Percentiles rank a stretch among this genome's conserved stretches.
These are phyloP conservation scores for Cephus pulcher DNA, from an alignment of 2,888 invertebrate genomes.

Conservation along the genomic window DNA sequence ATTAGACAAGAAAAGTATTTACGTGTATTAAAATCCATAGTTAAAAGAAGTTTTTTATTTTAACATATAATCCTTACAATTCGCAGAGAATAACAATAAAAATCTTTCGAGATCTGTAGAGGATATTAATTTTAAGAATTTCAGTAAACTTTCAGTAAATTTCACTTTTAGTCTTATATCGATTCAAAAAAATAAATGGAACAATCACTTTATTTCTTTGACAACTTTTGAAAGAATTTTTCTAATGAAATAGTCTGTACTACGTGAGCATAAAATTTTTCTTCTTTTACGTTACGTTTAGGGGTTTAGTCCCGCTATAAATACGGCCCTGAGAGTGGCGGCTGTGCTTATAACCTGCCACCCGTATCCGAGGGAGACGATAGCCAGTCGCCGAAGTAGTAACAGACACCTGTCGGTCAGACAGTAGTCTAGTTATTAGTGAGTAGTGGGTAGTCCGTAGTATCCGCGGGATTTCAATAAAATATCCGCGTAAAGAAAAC, in stretches of 20 bases:
- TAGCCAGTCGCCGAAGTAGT: conserved; percentile 29
- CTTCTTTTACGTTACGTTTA: not conserved
- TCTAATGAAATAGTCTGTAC: not conserved
- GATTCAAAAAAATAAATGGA: not conserved
- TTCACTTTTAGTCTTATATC: not conserved
- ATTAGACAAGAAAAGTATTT: not conserved
- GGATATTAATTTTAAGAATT: not conserved
- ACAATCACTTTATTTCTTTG: not conserved
- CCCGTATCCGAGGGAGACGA: conserved; percentile 16
- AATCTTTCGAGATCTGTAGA: not conserved
- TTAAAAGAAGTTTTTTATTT: not conserved
- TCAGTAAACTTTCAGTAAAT: not conserved
- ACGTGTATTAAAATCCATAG: not conserved
- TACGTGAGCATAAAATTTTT: not conserved
- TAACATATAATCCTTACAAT: not conserved
- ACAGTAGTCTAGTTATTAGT: conserved; percentile 31
- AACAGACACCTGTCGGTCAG: conserved; percentile 42
- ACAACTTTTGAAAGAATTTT: not conserved
- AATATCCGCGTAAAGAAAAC: not conserved
- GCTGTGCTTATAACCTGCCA: conserved; percentile 21
- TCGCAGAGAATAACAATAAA: not conserved
- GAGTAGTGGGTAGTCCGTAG: conserved; percentile 9
- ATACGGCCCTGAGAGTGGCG: conserved; percentile 12
- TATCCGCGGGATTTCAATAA: not conserved
- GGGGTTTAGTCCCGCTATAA: conserved; percentile 8